Evolutionary conservation across 2,113 vertebrate species (phyloP), one percentile per base, ranked within the genome.

Genomic region (Corythornis cristatus): DNA sequence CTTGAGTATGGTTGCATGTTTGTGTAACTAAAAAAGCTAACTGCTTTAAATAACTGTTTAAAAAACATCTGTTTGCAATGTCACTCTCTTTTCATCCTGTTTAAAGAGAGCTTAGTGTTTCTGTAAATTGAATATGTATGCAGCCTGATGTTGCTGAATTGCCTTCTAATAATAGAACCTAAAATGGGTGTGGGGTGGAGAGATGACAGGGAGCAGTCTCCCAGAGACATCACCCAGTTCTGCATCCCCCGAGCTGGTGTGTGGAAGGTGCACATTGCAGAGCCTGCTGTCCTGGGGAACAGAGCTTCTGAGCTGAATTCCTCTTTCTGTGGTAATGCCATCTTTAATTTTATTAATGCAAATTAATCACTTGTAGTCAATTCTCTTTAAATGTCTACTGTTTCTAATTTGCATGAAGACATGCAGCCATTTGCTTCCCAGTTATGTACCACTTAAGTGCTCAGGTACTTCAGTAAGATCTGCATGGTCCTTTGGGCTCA

Each of bases 251-350:
- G 0, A 3, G 3, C 33, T 60, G 42, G 15, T 40, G 5, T 37
- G 29, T 40, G 40, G 46, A 93, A 54, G 37, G 45, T 48, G 26
- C 1, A 1, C 2, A 6, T 48, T 0, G 0, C 29, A 9, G 43
- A 26, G 26, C 23, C 31, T 72, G 57, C 66, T 3, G 7, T 50
- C 50, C 46, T 3, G 6, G 21, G 46, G 86, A 37, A 22, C 31
- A 65, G 22, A 65, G 35, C 65, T 87, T 42, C 67, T 53, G 62
- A 35, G 40, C 11, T 28, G 5, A 64, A 68, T 60, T 75, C 25
- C 15, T 82, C 57, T 53, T 64, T 42, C 50, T 54, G 5, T 50
- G 62, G 50, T 92, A 62, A 72, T 53, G 48, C 18, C 12, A 11
- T 25, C 29, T 85, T 83, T 85, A 28, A 11, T 75, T 53, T 76